A percentile compares a stretch with the other conserved stretches of the same genome.
Evolutionary conservation across 2,888 invertebrate species (phyloP).

Genomic region (Yponomeuta malinellus): DNA sequence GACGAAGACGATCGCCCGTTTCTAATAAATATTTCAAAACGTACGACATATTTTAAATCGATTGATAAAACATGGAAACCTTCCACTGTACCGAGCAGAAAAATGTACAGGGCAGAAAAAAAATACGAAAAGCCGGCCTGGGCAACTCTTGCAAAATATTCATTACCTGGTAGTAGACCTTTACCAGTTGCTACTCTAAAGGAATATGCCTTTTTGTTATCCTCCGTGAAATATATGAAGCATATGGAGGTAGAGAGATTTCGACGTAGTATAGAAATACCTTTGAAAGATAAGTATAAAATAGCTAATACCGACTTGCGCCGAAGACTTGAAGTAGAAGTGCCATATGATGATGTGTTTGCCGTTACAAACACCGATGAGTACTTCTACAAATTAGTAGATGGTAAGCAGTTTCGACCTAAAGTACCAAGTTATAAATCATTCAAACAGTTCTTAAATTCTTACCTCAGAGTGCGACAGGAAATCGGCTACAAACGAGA

Average conservation of each 20-base stretch:
- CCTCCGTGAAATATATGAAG: conserved; percentile 43
- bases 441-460: conserved; percentile 34
- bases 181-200: conserved; percentile 32
- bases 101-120: background rate
- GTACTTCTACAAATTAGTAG: conserved; percentile 40
- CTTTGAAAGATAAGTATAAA: conserved; percentile 44
- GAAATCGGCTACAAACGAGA: conserved; percentile 63
- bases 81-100: conserved; percentile 19
- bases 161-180: conserved; percentile 31
- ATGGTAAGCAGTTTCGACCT: conserved; percentile 31
- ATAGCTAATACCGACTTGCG: conserved; percentile 36
- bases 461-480: conserved; percentile 36
- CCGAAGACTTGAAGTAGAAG: conserved; percentile 34
- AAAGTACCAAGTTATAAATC: conserved; percentile 43
- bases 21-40: conserved; percentile 35
- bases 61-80: conserved; percentile 1
- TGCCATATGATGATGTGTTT: conserved; percentile 34
- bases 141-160: conserved; percentile 29
- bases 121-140: conserved; percentile 20
- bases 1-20: conserved; percentile 33
- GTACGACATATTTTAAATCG: conserved; percentile 23
- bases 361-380: conserved; percentile 44
- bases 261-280: conserved; percentile 32
- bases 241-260: conserved; percentile 34
- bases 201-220: conserved; percentile 39